Evolutionary conservation across 2,797 vertebrate genomes (phyloP), one percentile per base, ranked within the genome.

Genomic region (Enteromius thamalakanensis): DNA sequence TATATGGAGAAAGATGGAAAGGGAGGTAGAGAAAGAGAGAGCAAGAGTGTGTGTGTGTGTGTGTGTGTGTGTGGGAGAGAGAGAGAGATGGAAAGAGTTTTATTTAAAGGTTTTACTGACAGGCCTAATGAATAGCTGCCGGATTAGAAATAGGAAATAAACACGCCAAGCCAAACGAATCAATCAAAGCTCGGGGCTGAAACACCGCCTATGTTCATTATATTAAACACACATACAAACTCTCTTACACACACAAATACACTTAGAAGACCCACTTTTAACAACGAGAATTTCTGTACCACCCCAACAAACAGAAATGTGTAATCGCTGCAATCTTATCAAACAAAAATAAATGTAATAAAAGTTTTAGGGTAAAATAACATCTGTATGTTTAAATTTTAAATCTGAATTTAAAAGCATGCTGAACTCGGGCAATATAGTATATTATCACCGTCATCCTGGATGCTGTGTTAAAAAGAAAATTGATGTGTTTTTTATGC

Each of bases 71-170:
- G 32, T 4, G 26, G 55, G 62, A 21, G 47, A 51, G 7, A 37
- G 12, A 10, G 60, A 42, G 68, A 71, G 42, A 49, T 45, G 37
- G 78, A 80, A 70, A 42, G 53, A 42, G 23, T 77, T 83, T 83
- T 83, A 76, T 83, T 76, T 83, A 70, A 77, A 83, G 65, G 81
- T 62, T 83, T 78, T 78, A 69, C 75, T 77, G 82, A 83, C 82
- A 83, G 75, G 29, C 42, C 75, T 78, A 78, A 83, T 83, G 82
- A 83, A 83, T 70, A 77, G 82, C 75, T 83, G 74, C 82, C 40
- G 40, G 65, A 83, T 83, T 83, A 77, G 65, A 83, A 83, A 77
- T 83, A 83, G 65, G 67, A 83, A 83, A 83, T 83, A 83, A 83
- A 49, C 65, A 83, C 17, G 6, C 37, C 81, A 78, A 78, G 82